phyloP scores from a whole-genome alignment of 2,113 vertebrate genomes.

The Rousettus leschenaultii region DNA sequence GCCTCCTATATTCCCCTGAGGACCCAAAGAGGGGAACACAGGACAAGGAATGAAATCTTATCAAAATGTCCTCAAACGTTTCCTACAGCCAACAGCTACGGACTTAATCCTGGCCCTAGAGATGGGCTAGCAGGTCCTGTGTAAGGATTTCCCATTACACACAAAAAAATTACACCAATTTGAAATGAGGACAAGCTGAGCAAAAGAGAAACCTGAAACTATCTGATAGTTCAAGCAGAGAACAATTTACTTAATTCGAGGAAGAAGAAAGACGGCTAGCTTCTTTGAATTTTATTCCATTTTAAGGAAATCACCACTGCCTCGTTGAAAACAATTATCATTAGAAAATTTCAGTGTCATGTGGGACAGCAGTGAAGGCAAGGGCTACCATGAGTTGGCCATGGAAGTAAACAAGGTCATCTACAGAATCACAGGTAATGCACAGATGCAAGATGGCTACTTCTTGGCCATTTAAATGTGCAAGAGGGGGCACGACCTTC shows the following conservation, averaged over 20 bases:
- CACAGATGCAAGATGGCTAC: background rate
- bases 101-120: background rate
- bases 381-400: too few species aligned
- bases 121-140: too few species aligned
- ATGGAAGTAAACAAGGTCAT: background rate
- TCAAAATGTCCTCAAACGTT: background rate
- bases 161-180: background rate
- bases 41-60: background rate
- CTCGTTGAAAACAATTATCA: background rate
- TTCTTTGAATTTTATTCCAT: background rate
- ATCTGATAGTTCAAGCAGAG: background rate
- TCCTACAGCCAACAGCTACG: background rate
- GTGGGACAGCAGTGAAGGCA: background rate
- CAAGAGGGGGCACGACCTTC: fast-evolving
- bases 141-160: background rate
- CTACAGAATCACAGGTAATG: background rate
- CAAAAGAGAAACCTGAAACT: background rate
- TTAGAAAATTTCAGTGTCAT: background rate
- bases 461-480: background rate
- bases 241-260: background rate
- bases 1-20: background rate
- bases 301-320: background rate
- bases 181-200: background rate
- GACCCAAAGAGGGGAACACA: background rate
- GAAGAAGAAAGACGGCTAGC: background rate